Evolutionary conservation across 2,797 vertebrate genomes (phyloP), one percentile per base, ranked within the genome.

Genomic region (Scleropages formosus): DNA sequence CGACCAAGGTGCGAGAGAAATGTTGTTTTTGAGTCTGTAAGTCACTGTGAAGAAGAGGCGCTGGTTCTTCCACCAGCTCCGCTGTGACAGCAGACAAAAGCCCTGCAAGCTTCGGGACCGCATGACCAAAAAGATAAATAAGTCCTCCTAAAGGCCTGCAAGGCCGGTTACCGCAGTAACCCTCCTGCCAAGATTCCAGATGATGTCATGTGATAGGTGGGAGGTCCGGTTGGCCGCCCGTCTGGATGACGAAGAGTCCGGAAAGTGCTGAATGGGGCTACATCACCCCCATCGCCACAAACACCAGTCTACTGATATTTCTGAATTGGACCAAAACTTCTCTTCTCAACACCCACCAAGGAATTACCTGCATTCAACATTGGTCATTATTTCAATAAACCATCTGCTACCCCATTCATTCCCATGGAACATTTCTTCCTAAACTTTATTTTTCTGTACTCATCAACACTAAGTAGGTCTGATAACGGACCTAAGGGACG

Each of bases 171-270:
- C 72, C 78, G 74, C 49, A 65, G 81, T 78, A 83, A 83, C 78
- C 24, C 58, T 68, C 26, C 64, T 27, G 60, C 47, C 61, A 61
- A 73, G 51, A 60, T 39, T 44, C 73, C 27, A 68, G 69, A 63
- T 82, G 82, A 86, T 84, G 85, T 84, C 79, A 79, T 84, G 79
- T 72, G 65, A 81, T 79, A 75, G 80, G 80, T 80, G 75, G 74
- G 77, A 73, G 27, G 75, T 77, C 70, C 63, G 67, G 39, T 22
- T 73, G 62, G 72, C 75, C 74, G 71, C 72, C 76, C 77, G 73
- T 24, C 60, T 73, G 77, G 72, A 74, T 77, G 65, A 74, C 72
- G 77, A 64, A 60, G 69, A 68, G 72, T 68, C 56, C 49, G 39
- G 20, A 67, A 44, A 73, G 64, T 51, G 73, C 78, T 83, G 81